Evolutionary conservation across 2,113 vertebrate species (phyloP).

Genomic region (Eupsittula cactorum): DNA sequence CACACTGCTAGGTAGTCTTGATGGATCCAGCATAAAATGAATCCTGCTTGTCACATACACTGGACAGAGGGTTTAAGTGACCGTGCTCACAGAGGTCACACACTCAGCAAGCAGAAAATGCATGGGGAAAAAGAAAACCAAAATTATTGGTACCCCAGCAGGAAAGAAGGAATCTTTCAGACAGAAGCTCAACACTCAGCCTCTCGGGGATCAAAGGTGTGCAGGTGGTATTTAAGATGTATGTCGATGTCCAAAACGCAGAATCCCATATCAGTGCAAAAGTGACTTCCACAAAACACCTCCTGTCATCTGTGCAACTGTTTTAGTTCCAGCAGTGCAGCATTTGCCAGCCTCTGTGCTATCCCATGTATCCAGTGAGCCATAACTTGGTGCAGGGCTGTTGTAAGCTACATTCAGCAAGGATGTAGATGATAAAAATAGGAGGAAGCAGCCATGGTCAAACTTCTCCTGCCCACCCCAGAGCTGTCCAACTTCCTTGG

Average conservation of each 20-base stretch:
- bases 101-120: background rate
- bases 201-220: background rate
- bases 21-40: background rate
- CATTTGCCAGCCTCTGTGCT: background rate
- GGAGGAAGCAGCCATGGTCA: background rate
- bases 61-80: background rate
- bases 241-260: background rate
- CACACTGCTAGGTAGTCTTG: background rate
- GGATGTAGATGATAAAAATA: background rate
- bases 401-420: background rate
- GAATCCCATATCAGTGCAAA: background rate
- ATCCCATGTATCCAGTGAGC: background rate
- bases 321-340: background rate
- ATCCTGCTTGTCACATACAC: background rate
- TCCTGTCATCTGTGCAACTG: background rate
- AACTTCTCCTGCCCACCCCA: background rate
- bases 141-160: background rate
- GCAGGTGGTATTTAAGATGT: background rate
- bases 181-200: background rate
- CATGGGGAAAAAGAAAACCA: accelerated
- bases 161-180: background rate
- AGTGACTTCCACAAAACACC: background rate
- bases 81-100: background rate
- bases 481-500: background rate
- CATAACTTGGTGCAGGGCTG: background rate